These are phyloP conservation scores for Acanthurus lineatus DNA, from an alignment of 2,797 vertebrate genomes.

Conservation along the genomic window DNA sequence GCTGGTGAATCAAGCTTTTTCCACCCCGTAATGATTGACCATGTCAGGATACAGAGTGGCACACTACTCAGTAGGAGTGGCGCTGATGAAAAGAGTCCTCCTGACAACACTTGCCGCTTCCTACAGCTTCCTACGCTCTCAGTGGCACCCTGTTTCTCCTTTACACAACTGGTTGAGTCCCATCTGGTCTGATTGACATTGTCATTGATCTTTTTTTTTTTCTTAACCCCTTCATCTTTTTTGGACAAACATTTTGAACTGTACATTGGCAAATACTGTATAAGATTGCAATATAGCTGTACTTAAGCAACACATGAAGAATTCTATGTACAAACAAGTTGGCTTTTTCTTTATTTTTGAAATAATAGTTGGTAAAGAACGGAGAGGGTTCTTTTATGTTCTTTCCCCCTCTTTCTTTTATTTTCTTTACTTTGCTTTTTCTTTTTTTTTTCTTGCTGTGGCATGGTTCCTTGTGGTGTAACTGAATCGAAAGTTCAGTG, in stretches of 20 bases:
- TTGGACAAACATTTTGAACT: constrained; percentile 80
- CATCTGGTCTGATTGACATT: constrained; percentile 72
- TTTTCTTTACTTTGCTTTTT: constrained; percentile 82
- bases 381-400: constrained; percentile 84
- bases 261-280: constrained; percentile 89
- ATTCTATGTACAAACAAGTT: constrained; percentile 97
- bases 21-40: constrained; percentile 64
- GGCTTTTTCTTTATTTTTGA: constrained; percentile 83
- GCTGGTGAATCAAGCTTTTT: constrained; percentile 68
- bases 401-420: constrained; percentile 87
- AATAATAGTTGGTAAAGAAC: constrained; percentile 88
- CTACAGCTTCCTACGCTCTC: constrained; percentile 59
- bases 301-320: constrained; percentile 94
- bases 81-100: constrained; percentile 76
- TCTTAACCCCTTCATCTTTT: constrained; percentile 74
- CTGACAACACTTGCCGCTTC: constrained; percentile 64
- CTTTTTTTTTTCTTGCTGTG: constrained; percentile 82
- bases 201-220: constrained; percentile 78
- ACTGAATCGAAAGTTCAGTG: constrained; percentile 93
- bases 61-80: constrained; percentile 63
- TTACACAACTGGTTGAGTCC: constrained; percentile 63
- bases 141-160: constrained; percentile 72
- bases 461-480: constrained; percentile 92
- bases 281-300: constrained; percentile 92
- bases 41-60: constrained; percentile 66